These are phyloP conservation scores for Festucalex cinctus DNA, from an alignment of 2,113 vertebrate species.

Conservation along the genomic window DNA sequence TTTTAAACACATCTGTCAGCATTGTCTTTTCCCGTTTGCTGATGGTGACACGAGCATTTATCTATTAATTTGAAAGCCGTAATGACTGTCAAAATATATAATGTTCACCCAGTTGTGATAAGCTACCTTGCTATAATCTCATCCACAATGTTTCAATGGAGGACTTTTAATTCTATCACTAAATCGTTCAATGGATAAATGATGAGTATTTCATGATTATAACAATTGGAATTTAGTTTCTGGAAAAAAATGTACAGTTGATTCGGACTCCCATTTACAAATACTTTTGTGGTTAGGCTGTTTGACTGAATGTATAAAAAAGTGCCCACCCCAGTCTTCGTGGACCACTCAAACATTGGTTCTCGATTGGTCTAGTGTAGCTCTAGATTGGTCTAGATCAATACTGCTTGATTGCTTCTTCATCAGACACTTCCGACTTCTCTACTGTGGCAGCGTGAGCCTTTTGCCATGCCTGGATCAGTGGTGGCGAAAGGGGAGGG, in stretches of 20 bases:
- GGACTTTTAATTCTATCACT: too few species aligned
- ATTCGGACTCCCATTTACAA: too few species aligned
- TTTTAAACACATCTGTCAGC: constrained; percentile 26
- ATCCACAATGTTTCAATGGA: too few species aligned
- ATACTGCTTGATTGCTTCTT: constrained; percentile 11
- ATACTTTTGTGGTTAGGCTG: too few species aligned
- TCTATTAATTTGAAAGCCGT: neutral
- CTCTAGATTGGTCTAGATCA: constrained; percentile 38
- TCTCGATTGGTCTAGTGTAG: neutral
- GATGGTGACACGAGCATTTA: neutral
- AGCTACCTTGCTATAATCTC: too few species aligned
- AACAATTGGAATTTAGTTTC: too few species aligned
- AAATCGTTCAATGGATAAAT: too few species aligned
- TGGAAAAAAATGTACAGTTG: too few species aligned
- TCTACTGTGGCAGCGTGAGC: constrained; percentile 42
- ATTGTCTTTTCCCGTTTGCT: neutral
- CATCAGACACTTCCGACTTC: constrained; percentile 18
- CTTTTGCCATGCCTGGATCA: constrained; percentile 35
- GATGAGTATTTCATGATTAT: too few species aligned
- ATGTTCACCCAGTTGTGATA: neutral
- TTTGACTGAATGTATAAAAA: too few species aligned
- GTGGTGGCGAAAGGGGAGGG: neutral
- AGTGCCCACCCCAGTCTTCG: neutral
- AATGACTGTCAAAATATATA: neutral
- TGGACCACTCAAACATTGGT: neutral